Base-by-base conservation (phyloP, 1,140 invertebrate species). In the Drosophila varians region DNA sequence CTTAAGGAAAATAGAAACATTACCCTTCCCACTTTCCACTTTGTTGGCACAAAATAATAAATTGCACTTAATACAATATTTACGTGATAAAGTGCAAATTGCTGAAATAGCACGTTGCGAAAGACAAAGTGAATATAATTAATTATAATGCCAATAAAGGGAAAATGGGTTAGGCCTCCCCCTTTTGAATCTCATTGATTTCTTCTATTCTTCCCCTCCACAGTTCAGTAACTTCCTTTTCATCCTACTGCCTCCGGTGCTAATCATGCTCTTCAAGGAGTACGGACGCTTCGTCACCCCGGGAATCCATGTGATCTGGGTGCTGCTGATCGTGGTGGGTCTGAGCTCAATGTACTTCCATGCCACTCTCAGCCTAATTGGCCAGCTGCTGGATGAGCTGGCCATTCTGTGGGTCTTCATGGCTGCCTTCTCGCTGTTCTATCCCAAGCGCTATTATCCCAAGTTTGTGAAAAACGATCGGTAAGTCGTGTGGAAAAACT, bases 361-460 rank as follows among this genome's bases (percentile, higher is more conserved):
- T 92, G 95, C 96, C 19, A 96, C 96, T 2, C 91, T 97, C 3
- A 96, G 95, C 77, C 92, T 96, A 74, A 93, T 96, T 72, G 96
- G 94, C 34, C 96, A 97, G 91, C 90, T 97, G 4, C 90, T 96
- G 23, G 96, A 97, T 91, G 96, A 96, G 89, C 89, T 96, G 34
- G 94, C 95, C 38, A 97, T 97, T 76, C 87, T 96, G 25, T 96
- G 96, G 96, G 94, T 96, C 1, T 94, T 96, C 58, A 94, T 95
- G 92, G 94, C 95, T 40, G 94, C 93, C 36, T 95, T 95, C 90
- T 94, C 94, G 21, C 93, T 96, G 90, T 96, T 95, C 92, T 93
- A 94, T 53, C 95, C 96, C 42, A 93, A 93, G 84, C 92, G 93
- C 77, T 94, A 94, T 90, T 95, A 96, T 82, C 95, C 95, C 25